Base-by-base conservation (phyloP, 2,888 invertebrate genomes). In the Drosophila macrospina region DNA sequence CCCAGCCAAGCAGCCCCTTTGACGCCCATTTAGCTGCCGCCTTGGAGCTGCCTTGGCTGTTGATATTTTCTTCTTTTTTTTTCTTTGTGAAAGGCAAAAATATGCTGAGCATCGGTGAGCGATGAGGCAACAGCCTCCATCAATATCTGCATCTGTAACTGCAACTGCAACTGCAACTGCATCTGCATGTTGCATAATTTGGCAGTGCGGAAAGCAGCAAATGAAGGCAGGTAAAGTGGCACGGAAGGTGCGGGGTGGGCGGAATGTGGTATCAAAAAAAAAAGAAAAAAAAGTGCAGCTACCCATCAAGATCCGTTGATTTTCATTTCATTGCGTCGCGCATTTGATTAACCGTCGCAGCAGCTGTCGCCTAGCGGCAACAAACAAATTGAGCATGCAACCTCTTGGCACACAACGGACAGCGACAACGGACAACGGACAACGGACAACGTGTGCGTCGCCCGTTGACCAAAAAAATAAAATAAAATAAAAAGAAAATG, bases 261-360 rank as follows among this genome's bases (percentile, higher is more conserved):
- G n/a, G 15, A 8, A 26, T 45, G 32, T n/a, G 32, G 20, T 10
- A 8, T 51, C 20, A 61, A 5, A 44, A 48, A 20, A 20, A 20
- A 20, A 20, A 20, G 26, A 61, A 5, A 44, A 48, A 20, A 32
- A 61, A 5, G 37, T 44, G 16, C 51, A 56, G 26, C 56, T 24
- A 48, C 32, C 67, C 42, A 56, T 51, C 50, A 24, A 32, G 61
- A 63, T 39, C 48, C 69, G 80, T 64, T 80, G 78, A 82, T 83
- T 83, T 80, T 80, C 67, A 80, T 82, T 82, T 71, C 70, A 74
- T 80, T 83, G 80, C 80, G 48, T 63, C 55, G 78, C 59, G 54
- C 77, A 77, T 84, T 83, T 83, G 86, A 83, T 86, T 83, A 84
- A 84, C 84, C 71, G 60, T 79, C 48, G 69, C 64, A 60, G 60